phyloP scores from a whole-genome alignment of 2,888 invertebrate species.

The Orthosia gothica region DNA sequence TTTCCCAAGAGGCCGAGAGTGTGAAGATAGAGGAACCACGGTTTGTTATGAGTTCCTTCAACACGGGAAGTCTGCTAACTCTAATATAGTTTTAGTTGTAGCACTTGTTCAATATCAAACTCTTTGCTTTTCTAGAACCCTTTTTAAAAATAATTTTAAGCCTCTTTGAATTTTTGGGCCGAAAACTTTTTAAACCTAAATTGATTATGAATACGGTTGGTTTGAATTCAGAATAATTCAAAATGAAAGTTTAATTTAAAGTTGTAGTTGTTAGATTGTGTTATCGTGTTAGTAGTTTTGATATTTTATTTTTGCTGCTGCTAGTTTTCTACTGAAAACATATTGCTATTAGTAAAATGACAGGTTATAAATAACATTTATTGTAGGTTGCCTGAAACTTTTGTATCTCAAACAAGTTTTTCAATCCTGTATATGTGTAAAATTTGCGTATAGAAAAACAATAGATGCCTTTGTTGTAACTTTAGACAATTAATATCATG shows the following conservation, averaged over 20 bases:
- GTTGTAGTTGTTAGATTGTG: not conserved
- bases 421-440: not conserved
- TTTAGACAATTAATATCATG: too few species aligned
- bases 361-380: conserved; percentile 29
- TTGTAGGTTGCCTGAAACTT: not conserved
- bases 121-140: conserved; percentile 19
- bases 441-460: too few species aligned
- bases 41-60: conserved; percentile 68
- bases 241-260: not conserved
- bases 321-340: conserved; percentile 21
- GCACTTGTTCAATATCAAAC: conserved; percentile 30
- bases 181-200: conserved; percentile 12
- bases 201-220: not conserved
- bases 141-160: conserved; percentile 8
- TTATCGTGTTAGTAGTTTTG: conserved; percentile 1
- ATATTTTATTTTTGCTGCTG: not conserved
- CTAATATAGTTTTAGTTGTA: conserved; percentile 51
- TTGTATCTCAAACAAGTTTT: not conserved
- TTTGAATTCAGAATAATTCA: conserved; percentile 26
- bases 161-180: conserved; percentile 2
- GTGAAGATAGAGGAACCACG: conserved; percentile 70
- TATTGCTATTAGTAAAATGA: conserved; percentile 49
- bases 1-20: conserved; percentile 82
- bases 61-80: conserved; percentile 39
- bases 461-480: too few species aligned